Evolutionary conservation across 2,113 vertebrate species (phyloP).

Genomic region (Sebastes fasciatus): DNA sequence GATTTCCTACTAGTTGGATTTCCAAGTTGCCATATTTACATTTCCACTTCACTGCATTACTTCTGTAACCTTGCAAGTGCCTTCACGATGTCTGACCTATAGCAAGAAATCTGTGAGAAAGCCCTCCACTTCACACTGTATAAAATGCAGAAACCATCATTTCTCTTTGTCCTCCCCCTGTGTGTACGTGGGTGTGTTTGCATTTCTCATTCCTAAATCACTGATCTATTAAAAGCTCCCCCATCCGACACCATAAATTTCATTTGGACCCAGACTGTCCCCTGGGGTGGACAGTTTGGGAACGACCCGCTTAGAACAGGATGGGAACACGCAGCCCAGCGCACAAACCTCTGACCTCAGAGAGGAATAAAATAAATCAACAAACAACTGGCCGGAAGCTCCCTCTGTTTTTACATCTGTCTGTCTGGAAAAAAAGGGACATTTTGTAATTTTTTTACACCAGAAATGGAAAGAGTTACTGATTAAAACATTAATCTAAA

Average conservation of each 20-base stretch:
- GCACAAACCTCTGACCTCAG: slow-evolving; percentile 65
- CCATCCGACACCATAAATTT: slow-evolving; percentile 72
- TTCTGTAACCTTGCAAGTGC: not conserved
- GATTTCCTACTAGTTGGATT: not conserved
- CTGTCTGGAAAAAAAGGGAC: slow-evolving; percentile 36
- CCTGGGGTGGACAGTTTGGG: slow-evolving; percentile 59
- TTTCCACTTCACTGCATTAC: not conserved
- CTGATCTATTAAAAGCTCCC: slow-evolving; percentile 65
- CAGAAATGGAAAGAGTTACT: not conserved
- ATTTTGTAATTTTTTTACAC: slow-evolving; percentile 1
- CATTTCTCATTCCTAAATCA: slow-evolving; percentile 69
- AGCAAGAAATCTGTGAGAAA: slow-evolving; percentile 48
- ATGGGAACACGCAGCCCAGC: slow-evolving; percentile 72
- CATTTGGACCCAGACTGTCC: slow-evolving; percentile 59
- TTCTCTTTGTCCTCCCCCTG: not conserved
- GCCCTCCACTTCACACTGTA: slow-evolving; percentile 7
- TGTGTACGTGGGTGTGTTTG: slow-evolving; percentile 49
- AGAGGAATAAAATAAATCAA: slow-evolving; percentile 71
- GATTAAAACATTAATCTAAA: not conserved
- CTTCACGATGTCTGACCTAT: slow-evolving; percentile 19
- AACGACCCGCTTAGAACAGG: slow-evolving; percentile 55
- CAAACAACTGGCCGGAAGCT: slow-evolving; percentile 70
- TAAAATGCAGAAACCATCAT: slow-evolving; percentile 11
- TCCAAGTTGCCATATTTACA: slow-evolving; percentile 2
- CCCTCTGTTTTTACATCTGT: slow-evolving; percentile 54